Percentiles rank a stretch among this genome's conserved stretches.
phyloP scores from a whole-genome alignment of 2,113 vertebrate genomes.

The Trogon melanurus region DNA sequence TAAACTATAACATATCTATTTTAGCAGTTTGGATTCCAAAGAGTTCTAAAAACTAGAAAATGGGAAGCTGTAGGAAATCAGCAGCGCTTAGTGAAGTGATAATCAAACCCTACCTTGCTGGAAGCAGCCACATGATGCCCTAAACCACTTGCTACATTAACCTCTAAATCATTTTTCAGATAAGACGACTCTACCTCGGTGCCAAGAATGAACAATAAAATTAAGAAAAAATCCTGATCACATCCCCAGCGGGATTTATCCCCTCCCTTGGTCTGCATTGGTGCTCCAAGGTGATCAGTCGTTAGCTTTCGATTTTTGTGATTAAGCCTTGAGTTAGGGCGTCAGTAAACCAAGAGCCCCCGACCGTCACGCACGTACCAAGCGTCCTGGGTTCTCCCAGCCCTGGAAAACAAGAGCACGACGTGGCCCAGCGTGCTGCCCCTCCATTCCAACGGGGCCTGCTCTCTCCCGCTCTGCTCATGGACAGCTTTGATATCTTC shows the following conservation, averaged over 20 bases:
- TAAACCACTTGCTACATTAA: background rate
- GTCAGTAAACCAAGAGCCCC: background rate
- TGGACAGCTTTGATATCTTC: slow-evolving; percentile 79
- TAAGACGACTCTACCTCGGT: background rate
- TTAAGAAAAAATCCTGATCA: background rate
- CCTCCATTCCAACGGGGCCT: slow-evolving; percentile 65
- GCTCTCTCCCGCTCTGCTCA: slow-evolving; percentile 9
- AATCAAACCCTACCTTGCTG: background rate
- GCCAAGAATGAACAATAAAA: background rate
- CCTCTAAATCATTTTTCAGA: background rate
- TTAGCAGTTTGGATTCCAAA: background rate
- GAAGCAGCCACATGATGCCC: background rate
- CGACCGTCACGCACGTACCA: slow-evolving; percentile 76
- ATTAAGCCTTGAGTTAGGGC: background rate
- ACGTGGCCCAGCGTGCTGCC: slow-evolving; percentile 62
- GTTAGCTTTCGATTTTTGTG: background rate
- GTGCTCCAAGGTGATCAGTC: background rate
- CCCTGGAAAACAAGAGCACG: slow-evolving; percentile 80
- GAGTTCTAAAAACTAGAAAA: background rate
- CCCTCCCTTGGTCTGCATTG: background rate
- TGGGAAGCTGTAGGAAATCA: background rate
- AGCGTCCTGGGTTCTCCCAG: slow-evolving; percentile 78
- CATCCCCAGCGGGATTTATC: background rate
- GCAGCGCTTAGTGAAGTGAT: background rate
- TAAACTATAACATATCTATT: background rate